Evolutionary conservation across 1,140 invertebrate genomes (phyloP).

Genomic region (Telenomus remus): DNA sequence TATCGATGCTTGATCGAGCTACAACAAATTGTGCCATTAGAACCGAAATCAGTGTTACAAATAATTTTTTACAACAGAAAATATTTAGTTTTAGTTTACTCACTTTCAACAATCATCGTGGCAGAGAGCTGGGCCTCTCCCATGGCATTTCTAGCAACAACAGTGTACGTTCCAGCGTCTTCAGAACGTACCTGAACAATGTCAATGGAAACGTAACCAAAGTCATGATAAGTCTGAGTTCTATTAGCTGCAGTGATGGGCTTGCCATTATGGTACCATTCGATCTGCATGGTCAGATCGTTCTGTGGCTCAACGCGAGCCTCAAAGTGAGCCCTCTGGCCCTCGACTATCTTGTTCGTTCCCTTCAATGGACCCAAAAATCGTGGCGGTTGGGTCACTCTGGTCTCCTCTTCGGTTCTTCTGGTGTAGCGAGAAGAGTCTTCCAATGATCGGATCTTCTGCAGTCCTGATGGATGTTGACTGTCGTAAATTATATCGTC

Average conservation of each 20-base stretch:
- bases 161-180: constrained; percentile 91
- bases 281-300: constrained; percentile 90
- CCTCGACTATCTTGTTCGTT: constrained; percentile 95
- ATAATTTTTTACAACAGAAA: no score
- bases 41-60: not conserved
- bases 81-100: no score
- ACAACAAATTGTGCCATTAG: constrained; percentile 14
- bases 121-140: constrained; percentile 89
- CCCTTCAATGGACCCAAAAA: constrained; percentile 92
- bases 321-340: constrained; percentile 97
- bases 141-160: constrained; percentile 90
- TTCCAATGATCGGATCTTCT: constrained; percentile 92
- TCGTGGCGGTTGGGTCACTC: constrained; percentile 85
- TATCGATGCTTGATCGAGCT: constrained; percentile 91
- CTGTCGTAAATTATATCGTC: constrained; percentile 90
- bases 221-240: constrained; percentile 95
- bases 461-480: constrained; percentile 89
- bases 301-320: constrained; percentile 94
- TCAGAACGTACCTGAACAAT: constrained; percentile 90
- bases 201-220: constrained; percentile 95
- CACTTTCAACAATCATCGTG: constrained; percentile 91
- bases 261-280: constrained; percentile 94
- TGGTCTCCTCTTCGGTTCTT: constrained; percentile 83
- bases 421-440: constrained; percentile 84
- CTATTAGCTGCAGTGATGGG: constrained; percentile 88